Conservation (phyloP, 2,113 vertebrate genomes). For the Syngnathus floridae region DNA sequence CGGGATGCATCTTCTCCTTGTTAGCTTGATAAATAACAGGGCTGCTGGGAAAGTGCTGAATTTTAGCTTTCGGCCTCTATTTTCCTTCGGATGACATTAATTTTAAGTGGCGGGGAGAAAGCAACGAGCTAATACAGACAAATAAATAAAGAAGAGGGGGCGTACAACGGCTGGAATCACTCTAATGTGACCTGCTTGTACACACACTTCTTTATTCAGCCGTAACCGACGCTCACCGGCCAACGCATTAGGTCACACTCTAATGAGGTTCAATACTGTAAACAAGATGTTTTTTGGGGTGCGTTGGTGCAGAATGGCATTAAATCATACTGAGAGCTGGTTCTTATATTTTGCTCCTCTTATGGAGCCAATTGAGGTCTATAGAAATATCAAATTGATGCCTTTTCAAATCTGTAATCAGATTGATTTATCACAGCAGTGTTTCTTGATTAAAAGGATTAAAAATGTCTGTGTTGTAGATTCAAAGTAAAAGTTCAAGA, state of each 20-base stretch:
- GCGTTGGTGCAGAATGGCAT: background rate
- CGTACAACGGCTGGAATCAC: slow-evolving; percentile 24
- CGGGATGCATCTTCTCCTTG: slow-evolving; percentile 91
- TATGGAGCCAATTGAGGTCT: too few relatives aligned
- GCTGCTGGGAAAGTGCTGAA: slow-evolving; percentile 93
- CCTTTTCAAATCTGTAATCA: background rate
- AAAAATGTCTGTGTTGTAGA: too few relatives aligned
- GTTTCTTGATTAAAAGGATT: too few relatives aligned
- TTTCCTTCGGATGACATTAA: slow-evolving; percentile 98
- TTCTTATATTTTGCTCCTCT: background rate
- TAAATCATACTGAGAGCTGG: background rate
- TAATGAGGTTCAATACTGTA: background rate
- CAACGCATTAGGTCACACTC: background rate
- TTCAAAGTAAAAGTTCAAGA: too few relatives aligned
- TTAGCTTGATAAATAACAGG: slow-evolving; percentile 99
- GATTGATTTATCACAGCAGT: too few relatives aligned
- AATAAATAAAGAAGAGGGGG: slow-evolving; percentile 70
- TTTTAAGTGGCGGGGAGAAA: slow-evolving; percentile 87
- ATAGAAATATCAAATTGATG: background rate
- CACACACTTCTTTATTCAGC: background rate
- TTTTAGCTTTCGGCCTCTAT: slow-evolving; percentile 95
- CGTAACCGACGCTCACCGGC: background rate
- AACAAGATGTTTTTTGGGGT: background rate
- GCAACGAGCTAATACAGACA: slow-evolving; percentile 89
- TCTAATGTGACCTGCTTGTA: slow-evolving; percentile 23